A percentile compares a stretch with the other conserved stretches of the same genome.
Evolutionary conservation across 1,140 invertebrate species (phyloP).

Genomic region (Diuraphis noxia): DNA sequence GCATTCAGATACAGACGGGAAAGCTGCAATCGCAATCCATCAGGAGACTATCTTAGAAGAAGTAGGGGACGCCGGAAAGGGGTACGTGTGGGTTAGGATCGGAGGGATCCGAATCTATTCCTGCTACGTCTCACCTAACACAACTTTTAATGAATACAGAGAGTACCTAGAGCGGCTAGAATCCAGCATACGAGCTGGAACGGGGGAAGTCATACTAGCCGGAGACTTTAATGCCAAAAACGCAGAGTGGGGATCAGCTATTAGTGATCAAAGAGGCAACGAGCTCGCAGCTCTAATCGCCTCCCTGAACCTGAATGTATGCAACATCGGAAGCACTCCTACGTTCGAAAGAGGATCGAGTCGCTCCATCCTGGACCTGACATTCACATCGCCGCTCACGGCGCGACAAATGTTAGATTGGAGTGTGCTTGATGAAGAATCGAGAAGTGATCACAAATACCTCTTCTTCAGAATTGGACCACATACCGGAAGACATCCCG

Average conservation of each 20-base stretch:
- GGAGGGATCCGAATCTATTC: neutral
- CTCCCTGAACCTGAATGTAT: conserved; percentile 19
- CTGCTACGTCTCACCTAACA: neutral
- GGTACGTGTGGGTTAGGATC: neutral
- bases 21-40: too few relatives aligned
- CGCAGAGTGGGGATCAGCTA: neutral
- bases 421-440: neutral
- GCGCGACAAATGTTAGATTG: neutral
- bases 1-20: too few relatives aligned
- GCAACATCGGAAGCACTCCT: neutral
- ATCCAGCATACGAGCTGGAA: neutral
- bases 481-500: neutral
- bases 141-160: neutral
- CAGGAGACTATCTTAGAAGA: too few relatives aligned
- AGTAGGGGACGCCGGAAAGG: too few relatives aligned
- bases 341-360: conserved; percentile 35
- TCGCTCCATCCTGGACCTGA: neutral
- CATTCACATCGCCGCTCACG: neutral
- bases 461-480: neutral
- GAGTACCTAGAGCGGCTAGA: neutral
- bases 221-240: conserved; percentile 50
- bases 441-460: neutral
- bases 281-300: neutral
- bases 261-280: neutral
- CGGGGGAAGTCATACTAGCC: neutral